Evolutionary conservation across 2,797 vertebrate genomes (phyloP), one percentile per base, ranked within the genome.

Genomic region (Parauchenoglanis ngamensis): DNA sequence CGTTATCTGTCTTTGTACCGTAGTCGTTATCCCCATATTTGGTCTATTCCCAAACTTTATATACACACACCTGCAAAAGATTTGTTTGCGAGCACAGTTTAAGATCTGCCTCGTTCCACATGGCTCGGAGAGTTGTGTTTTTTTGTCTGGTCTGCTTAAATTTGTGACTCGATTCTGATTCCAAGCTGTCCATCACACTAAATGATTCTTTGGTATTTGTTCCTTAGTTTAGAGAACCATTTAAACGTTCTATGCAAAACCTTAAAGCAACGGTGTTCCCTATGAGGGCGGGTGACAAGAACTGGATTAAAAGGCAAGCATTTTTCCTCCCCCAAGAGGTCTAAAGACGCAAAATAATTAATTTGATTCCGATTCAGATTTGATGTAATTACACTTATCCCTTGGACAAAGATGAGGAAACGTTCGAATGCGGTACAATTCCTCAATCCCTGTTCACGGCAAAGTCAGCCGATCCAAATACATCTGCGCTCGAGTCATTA

Each of bases 361-460:
- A 21, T 61, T 61, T 49, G 5, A 31, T 28, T 52, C n/a, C 0
- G 59, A 82, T 28, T 85, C 25, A 68, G 84, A 56, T 15, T 56
- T 10, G 6, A 77, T 87, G 25, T 67, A 72, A 88, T 91, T 80
- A 80, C 70, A 70, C 28, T 56, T 11, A 0, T 67, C 12, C 25
- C 68, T 75, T 6, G 59, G 84, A 84, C 11, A 31, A 80, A 87
- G 72, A 44, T 25, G 68, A 68, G 44, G 46, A 56, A 54, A 40
- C n/a, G 19, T 25, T 52, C 40, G 10, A 80, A 76, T 63, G 49
- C 70, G 68, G 61, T 15, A 46, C 15, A 2, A 49, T 19, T 65
- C 15, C 15, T 82, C 31, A 65, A 70, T 63, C 67, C n/a, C 31
- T 21, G 85, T 80, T 75, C 25, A 88, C 4, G 7, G 61, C 56